Base-by-base conservation (phyloP, 2,113 vertebrate genomes). In the Nothocercus julius region DNA sequence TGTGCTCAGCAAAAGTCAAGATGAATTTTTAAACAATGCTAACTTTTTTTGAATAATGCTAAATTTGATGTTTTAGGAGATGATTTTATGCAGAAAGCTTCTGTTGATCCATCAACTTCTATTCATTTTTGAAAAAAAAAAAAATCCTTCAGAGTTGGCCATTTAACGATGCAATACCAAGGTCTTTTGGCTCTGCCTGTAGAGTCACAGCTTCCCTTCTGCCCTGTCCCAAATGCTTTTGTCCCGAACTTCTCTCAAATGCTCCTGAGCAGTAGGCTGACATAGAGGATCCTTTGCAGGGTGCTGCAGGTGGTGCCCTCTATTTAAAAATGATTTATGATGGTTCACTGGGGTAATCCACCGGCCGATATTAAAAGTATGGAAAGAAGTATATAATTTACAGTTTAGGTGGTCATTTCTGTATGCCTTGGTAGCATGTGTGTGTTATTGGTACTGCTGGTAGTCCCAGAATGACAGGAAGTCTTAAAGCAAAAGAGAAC, bases 401-500 rank as follows among this genome's bases (percentile, higher is more conserved):
- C 9, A 54, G 2, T 12, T 89, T 67, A 62, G 12, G 47, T 54
- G 8, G 9, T 64, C 0, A 1, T 72, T 87, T 83, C 61, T 61
- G 2, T 36, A 13, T 12, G 6, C 15, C 51, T 90, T 83, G 58
- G 34, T n/a, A 68, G 54, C 1, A 16, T 21, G 0, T n/a, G 15
- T 7, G n/a, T 77, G 17, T 75, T 28, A 12, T 82, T 24, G 4
- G 19, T 59, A 69, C 59, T 86, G 42, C 20, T 89, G 22, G 63
- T 91, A 70, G 28, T 32, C 28, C 30, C 2, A 3, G 24, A 72
- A 11, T 18, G 28, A 15, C 24, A 16, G 36, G 7, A 17, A 63
- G 20, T 16, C 84, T 61, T 82, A 53, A 90, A 90, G 79, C 66
- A 90, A 88, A 73, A 64, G 85, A 72, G 42, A 77, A 77, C 16